These are phyloP conservation scores for Craseonycteris thonglongyai DNA, from an alignment of 2,113 vertebrate genomes.

Conservation along the genomic window DNA sequence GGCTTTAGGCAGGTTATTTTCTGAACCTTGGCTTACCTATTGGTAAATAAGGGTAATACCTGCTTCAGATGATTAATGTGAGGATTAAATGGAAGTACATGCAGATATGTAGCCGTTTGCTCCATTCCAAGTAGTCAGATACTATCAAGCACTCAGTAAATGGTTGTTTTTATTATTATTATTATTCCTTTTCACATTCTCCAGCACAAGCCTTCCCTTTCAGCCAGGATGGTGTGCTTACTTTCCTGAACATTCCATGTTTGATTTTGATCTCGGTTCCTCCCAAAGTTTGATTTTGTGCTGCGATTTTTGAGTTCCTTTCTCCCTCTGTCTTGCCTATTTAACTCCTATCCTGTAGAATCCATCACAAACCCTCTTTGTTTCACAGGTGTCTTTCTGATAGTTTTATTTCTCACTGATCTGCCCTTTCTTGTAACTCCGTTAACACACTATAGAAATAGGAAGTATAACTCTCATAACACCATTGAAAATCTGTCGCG, in stretches of 20 bases:
- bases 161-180: neutral
- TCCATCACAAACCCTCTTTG: neutral
- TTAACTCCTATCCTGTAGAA: neutral
- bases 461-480: neutral
- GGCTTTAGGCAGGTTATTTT: neutral
- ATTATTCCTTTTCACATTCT: neutral
- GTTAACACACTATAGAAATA: neutral
- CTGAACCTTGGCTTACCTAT: neutral
- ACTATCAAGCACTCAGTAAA: neutral
- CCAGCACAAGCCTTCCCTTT: neutral
- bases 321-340: neutral
- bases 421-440: neutral
- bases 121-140: neutral
- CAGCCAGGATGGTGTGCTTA: neutral
- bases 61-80: neutral
- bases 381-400: neutral
- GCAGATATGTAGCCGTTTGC: neutral
- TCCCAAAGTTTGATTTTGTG: neutral
- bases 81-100: neutral
- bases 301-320: neutral
- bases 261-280: neutral
- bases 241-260: neutral
- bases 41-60: neutral
- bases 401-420: neutral
- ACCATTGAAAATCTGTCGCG: neutral